These are phyloP conservation scores for Hartigia nigra DNA, from an alignment of 2,888 invertebrate genomes.

Conservation along the genomic window DNA sequence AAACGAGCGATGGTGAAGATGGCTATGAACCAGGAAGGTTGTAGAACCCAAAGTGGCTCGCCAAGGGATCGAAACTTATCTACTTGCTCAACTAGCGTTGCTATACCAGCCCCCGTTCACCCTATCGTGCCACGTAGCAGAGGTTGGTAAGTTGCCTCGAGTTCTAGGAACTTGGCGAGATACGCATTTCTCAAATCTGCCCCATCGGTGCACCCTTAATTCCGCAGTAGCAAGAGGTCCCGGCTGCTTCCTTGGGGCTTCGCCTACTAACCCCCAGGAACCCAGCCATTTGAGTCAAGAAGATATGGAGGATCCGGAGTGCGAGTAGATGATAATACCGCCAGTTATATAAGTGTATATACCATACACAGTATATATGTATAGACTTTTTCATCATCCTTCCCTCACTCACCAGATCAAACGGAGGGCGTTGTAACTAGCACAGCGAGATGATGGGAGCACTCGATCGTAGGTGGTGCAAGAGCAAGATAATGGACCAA, in stretches of 20 bases:
- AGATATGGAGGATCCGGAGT: neutral
- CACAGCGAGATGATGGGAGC: neutral
- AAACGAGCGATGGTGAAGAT: slow-evolving; percentile 50
- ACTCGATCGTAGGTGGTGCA: slow-evolving; percentile 1
- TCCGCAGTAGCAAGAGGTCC: slow-evolving; percentile 19
- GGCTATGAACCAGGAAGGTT: slow-evolving; percentile 34
- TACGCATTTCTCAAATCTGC: slow-evolving; percentile 58
- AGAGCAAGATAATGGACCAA: slow-evolving; percentile 17
- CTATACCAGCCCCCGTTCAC: slow-evolving; percentile 43
- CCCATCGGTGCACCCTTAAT: slow-evolving; percentile 31
- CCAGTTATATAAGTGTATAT: neutral
- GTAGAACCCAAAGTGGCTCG: slow-evolving; percentile 19
- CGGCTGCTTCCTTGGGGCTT: neutral
- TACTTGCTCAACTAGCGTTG: slow-evolving; percentile 62
- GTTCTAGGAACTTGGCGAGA: slow-evolving; percentile 52
- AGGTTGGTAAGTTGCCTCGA: slow-evolving; percentile 17
- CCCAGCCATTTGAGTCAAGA: neutral
- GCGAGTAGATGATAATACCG: neutral
- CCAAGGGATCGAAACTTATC: slow-evolving; percentile 64
- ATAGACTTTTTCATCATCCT: neutral
- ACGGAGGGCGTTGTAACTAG: neutral
- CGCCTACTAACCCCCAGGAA: neutral
- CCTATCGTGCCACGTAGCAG: slow-evolving; percentile 50
- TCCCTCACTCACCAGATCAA: neutral
- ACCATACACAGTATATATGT: neutral